A percentile compares a stretch with the other conserved stretches of the same genome.
These are phyloP conservation scores for Ruditapes philippinarum DNA, from an alignment of 1,140 invertebrate genomes.

Conservation along the genomic window DNA sequence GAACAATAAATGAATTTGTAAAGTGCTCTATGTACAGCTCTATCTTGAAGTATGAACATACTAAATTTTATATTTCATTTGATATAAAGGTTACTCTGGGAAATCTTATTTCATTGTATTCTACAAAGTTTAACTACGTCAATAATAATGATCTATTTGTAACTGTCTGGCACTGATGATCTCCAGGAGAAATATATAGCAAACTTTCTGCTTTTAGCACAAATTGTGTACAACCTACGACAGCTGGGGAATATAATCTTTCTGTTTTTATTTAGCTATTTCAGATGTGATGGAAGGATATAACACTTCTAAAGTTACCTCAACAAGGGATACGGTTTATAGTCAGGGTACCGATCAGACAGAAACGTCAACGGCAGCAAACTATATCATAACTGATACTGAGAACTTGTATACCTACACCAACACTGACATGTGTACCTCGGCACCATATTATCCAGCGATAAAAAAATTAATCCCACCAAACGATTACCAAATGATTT, in stretches of 20 bases:
- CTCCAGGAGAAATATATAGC: no score
- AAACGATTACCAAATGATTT: background rate
- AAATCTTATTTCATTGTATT: background rate
- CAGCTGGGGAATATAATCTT: background rate
- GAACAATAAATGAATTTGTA: no score
- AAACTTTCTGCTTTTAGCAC: no score
- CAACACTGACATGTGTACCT: background rate
- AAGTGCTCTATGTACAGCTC: no score
- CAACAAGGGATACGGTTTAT: background rate
- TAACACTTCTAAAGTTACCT: background rate
- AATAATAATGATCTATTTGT: no score
- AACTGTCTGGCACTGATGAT: no score
- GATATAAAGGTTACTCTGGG: no score
- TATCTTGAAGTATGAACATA: no score
- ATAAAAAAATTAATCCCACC: background rate
- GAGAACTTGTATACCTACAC: background rate
- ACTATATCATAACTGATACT: background rate
- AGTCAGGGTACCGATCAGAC: background rate
- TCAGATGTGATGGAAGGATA: background rate
- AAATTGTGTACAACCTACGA: no score
- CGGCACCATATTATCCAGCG: background rate
- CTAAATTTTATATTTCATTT: no score
- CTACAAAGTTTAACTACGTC: background rate
- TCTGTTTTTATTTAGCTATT: background rate
- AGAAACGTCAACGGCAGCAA: background rate